Conservation (phyloP, 2,113 vertebrate species). For the Malaclemys terrapin region DNA sequence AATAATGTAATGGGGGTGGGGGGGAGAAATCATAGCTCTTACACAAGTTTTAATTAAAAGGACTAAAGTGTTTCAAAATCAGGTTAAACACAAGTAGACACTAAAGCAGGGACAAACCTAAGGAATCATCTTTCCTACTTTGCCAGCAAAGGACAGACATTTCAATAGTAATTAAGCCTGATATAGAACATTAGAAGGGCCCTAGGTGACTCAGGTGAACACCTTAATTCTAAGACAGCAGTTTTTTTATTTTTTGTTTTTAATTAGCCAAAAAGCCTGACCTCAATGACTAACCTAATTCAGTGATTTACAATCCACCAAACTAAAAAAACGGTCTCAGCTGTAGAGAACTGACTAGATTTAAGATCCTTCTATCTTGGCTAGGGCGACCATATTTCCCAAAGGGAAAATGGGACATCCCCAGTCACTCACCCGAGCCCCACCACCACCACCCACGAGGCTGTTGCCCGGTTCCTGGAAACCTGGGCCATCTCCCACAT, state of each 20-base stretch:
- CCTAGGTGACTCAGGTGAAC: neutral
- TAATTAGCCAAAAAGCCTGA: neutral
- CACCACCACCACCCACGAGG: too few species aligned
- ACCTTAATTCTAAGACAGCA: neutral
- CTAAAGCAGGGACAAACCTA: neutral
- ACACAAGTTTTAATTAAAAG: neutral
- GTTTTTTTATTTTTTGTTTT: neutral
- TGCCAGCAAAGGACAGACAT: neutral
- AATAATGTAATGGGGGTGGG: neutral
- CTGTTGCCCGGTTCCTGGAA: too few species aligned
- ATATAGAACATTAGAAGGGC: neutral
- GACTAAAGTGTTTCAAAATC: neutral
- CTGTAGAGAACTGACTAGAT: neutral
- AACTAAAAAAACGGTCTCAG: accelerated
- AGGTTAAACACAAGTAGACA: neutral
- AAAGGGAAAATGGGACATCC: too few species aligned
- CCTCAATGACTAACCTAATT: neutral
- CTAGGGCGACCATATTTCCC: too few species aligned
- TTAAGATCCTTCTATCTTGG: neutral
- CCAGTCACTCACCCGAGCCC: too few species aligned
- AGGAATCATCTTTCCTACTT: neutral
- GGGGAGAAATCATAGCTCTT: neutral
- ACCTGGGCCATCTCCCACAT: too few species aligned
- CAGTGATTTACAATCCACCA: neutral
- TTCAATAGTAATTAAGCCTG: neutral